Base-by-base conservation (phyloP, 2,797 vertebrate genomes). In the Caiman crocodilus region DNA sequence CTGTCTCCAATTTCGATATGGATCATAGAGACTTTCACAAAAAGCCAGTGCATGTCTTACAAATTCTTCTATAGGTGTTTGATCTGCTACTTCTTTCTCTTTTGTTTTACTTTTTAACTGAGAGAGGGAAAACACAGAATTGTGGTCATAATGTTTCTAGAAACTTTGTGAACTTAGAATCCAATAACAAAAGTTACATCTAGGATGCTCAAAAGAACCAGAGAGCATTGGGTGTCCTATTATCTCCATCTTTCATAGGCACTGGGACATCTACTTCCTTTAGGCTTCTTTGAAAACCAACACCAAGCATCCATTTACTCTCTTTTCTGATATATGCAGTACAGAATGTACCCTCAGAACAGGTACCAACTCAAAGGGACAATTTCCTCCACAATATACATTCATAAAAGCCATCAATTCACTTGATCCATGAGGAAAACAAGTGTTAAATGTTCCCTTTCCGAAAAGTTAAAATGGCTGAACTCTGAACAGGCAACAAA, bases 91-190 rank as follows among this genome's bases (percentile, higher is more conserved):
- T 98, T 99, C 99, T 96, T 99, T 99, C 97, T 99, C 99, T 97
- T 99, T 99, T 85, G 99, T 99, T 98, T 98, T 99, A 93, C 99
- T 99, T 98, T 99, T 99, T 90, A 99, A 98, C 99, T 99, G 96
- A 75, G 60, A 76, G 73, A 67, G 82, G 90, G 87, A 82, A 91
- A 65, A 80, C 88, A 89, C 35, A 76, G 76, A 73, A 17, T 4
- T 6, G 15, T 0, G 0, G 58, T 92, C 60, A 95, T n/a, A 86
- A 78, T 28, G 83, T 6, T 78, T 74, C 61, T 56, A 50, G 10
- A 73, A 64, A 13, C 3, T 64, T n/a, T 35, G 18, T 42, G 61
- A 56, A 18, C 17, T 60, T 9, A 58, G 14, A 56, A 78, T 60
- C 25, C 23, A 20, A 42, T 14, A 30, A 26, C 16, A 4, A 61